These are phyloP conservation scores for Lota lota DNA, from an alignment of 2,113 vertebrate species.

Conservation along the genomic window DNA sequence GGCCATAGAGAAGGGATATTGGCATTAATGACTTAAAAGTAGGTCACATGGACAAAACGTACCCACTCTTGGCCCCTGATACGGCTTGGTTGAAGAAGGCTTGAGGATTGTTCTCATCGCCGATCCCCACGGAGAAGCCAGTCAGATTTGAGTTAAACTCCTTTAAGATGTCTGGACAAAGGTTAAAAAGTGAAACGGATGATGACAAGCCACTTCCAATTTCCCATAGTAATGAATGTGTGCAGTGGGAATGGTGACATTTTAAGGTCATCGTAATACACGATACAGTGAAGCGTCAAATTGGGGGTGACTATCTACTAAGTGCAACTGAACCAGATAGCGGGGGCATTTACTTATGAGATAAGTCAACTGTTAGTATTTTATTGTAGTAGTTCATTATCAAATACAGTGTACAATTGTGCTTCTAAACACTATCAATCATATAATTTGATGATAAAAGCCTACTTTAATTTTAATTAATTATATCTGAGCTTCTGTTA, in stretches of 20 bases:
- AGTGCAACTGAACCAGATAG: too few relatives aligned
- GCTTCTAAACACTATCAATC: background rate
- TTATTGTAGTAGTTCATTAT: background rate
- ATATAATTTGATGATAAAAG: too few relatives aligned
- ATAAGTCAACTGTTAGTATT: too few relatives aligned
- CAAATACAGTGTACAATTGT: background rate
- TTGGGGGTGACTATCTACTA: too few relatives aligned
- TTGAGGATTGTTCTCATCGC: slow-evolving; percentile 24
- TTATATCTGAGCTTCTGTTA: background rate
- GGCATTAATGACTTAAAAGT: too few relatives aligned
- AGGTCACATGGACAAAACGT: slow-evolving; percentile 20
- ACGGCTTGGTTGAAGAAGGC: slow-evolving; percentile 89
- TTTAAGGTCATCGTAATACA: too few relatives aligned
- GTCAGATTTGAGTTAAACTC: slow-evolving; percentile 74
- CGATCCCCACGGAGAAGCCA: slow-evolving; percentile 77
- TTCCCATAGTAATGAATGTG: too few relatives aligned
- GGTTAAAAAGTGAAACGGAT: too few relatives aligned
- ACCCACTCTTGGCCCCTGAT: slow-evolving; percentile 78
- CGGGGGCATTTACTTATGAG: too few relatives aligned
- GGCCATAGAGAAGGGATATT: background rate
- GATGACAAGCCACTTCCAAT: too few relatives aligned
- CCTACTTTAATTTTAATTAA: background rate
- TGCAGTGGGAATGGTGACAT: too few relatives aligned
- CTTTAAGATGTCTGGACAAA: slow-evolving; percentile 82
- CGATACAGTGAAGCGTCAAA: too few relatives aligned